Base-by-base conservation (phyloP, 2,888 invertebrate genomes). In the Tribolium freemani region DNA sequence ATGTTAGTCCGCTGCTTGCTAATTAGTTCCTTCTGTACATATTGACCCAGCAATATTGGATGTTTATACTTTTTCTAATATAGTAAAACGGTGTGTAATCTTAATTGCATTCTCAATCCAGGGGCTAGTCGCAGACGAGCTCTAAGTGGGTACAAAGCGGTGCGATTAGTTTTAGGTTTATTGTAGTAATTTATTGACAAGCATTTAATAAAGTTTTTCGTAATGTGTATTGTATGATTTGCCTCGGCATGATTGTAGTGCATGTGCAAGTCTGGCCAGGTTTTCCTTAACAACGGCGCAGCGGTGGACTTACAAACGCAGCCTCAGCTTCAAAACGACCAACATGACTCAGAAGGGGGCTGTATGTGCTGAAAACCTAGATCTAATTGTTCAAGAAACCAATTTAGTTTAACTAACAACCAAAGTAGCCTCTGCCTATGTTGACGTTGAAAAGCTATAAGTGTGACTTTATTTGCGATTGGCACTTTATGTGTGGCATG, bases 221-320 rank as follows among this genome's bases (percentile, higher is more conserved):
- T 66, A 63, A 51, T 48, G 50, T 50, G 13, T 4, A 16, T 50
- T 50, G 16, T 50, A 13, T 44, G 46, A 60, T 60, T 60, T 48
- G 48, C 58, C 45, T 51, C 21, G 11, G 58, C 68, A 69, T 60
- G 60, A 20, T 11, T 21, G 46, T 30, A 10, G 30, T 56, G 64
- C 61, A 54, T 60, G 51, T 66, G 64, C 45, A 54, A 10, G 16
- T 54, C 51, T 54, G 46, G 16, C 11, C 26, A 20, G 9, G 9
- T 60, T 60, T 61, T 73, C 73, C 73, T 73, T 73, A 73, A 73
- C 71, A 57, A 10, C 10, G 48, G n/a, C 30, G 60, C 89, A 94
- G 94, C 94, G 87, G 94, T 94, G 87, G 94, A 94, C 86, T 88
- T 94, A 81, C 94, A 94, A 90, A 93, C 93, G 80, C 94, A 94